A percentile compares a stretch with the other conserved stretches of the same genome.
These are phyloP conservation scores for Cyclina sinensis DNA, from an alignment of 1,140 invertebrate species.

Conservation along the genomic window DNA sequence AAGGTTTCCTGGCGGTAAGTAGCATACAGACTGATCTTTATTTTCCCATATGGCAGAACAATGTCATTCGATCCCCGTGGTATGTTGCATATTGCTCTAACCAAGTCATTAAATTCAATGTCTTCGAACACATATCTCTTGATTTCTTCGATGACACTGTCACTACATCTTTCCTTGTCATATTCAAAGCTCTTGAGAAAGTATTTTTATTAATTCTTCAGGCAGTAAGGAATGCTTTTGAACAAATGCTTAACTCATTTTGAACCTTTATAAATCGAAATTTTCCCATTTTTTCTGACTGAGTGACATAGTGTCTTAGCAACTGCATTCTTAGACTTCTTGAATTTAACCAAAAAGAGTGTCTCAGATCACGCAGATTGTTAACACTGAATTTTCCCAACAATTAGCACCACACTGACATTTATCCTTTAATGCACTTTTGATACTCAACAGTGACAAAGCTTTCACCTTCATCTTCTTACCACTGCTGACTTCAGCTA, in stretches of 20 bases:
- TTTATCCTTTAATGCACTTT: slow-evolving; percentile 4
- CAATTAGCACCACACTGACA: neutral
- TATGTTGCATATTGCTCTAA: neutral
- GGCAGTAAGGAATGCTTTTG: neutral
- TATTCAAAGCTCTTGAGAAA: neutral
- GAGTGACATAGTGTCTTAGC: neutral
- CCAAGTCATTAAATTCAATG: neutral
- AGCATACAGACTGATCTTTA: neutral
- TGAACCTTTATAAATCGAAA: neutral
- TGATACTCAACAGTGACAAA: neutral
- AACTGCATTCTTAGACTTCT: neutral
- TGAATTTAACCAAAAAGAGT: neutral
- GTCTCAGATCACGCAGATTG: neutral
- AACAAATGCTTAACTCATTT: neutral
- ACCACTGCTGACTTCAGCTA: slow-evolving; percentile 15
- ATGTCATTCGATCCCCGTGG: neutral
- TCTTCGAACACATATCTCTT: neutral
- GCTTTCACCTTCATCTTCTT: slow-evolving; percentile 10
- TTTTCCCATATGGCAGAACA: neutral
- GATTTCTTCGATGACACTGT: neutral
- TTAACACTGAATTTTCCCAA: neutral
- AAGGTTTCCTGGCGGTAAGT: neutral
- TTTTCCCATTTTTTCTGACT: neutral
- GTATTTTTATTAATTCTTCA: neutral
- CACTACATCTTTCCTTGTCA: neutral